A percentile compares a stretch with the other conserved stretches of the same genome.
Evolutionary conservation across 2,797 vertebrate genomes (phyloP).

Genomic region (Remorina albescens): DNA sequence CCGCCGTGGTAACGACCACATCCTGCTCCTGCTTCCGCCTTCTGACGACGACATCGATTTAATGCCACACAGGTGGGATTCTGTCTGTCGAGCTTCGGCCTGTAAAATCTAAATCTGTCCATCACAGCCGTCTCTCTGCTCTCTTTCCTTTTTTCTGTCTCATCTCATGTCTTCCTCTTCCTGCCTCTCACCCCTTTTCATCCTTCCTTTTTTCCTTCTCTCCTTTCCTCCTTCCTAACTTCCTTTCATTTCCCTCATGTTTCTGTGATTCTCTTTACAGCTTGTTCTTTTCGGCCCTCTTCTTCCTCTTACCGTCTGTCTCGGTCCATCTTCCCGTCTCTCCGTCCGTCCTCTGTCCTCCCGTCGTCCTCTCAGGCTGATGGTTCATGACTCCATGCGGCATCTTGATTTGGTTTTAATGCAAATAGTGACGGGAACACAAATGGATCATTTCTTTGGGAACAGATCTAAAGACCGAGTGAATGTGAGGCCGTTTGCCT

Average conservation of each 20-base stretch:
- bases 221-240: background rate
- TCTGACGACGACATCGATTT: conserved; percentile 43
- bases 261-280: too few relatives aligned
- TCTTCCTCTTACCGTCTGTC: background rate
- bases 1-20: conserved; percentile 65
- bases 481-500: conserved; percentile 58
- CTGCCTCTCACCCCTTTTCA: too few relatives aligned
- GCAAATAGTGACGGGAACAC: conserved; percentile 61
- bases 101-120: conserved; percentile 39
- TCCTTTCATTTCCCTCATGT: background rate
- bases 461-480: conserved; percentile 41
- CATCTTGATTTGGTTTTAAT: conserved; percentile 69
- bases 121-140: background rate
- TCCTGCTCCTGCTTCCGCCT: conserved; percentile 54
- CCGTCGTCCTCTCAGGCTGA: conserved; percentile 39
- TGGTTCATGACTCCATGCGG: conserved; percentile 57
- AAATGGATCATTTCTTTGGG: conserved; percentile 58
- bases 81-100: conserved; percentile 28
- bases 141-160: background rate
- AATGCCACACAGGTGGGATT: conserved; percentile 61
- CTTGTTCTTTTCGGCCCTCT: too few relatives aligned
- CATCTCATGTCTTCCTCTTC: background rate
- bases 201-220: background rate
- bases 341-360: conserved; percentile 10
- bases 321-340: background rate